These are phyloP conservation scores for Leucoraja ocellata DNA, from an alignment of 2,797 vertebrate species.

Conservation along the genomic window DNA sequence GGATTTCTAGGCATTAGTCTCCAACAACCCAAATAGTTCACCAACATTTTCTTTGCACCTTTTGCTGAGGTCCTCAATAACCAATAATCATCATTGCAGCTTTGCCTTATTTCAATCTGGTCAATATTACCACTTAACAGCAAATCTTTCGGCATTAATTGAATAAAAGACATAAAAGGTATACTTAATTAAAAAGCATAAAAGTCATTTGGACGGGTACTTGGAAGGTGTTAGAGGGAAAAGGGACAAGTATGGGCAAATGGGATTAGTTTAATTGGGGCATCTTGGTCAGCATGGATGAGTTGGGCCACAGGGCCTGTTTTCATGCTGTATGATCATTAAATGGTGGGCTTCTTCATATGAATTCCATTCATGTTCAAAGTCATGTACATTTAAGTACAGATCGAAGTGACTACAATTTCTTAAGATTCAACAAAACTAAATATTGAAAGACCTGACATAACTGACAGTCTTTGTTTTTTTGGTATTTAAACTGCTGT, in stretches of 20 bases:
- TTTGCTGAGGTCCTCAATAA: neutral
- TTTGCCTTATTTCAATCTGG: neutral
- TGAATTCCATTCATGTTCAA: neutral
- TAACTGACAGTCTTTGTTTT: neutral
- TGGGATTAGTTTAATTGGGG: no score
- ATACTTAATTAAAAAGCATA: no score
- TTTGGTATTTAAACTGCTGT: neutral
- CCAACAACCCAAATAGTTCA: neutral
- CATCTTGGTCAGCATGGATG: no score
- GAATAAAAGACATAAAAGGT: no score
- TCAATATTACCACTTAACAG: neutral
- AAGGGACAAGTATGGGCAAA: no score
- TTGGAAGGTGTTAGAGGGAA: no score
- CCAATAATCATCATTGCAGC: neutral
- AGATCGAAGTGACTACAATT: constrained; percentile 16
- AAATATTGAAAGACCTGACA: neutral
- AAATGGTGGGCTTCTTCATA: neutral
- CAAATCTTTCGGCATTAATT: neutral
- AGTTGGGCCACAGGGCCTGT: no score
- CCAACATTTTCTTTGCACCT: neutral
- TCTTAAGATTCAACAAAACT: constrained; percentile 2
- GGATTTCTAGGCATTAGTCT: neutral
- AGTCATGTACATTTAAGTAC: neutral
- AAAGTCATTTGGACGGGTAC: no score
- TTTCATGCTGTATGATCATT: neutral